Evolutionary conservation across 2,113 vertebrate genomes (phyloP).

Genomic region (Pardalotus punctatus): DNA sequence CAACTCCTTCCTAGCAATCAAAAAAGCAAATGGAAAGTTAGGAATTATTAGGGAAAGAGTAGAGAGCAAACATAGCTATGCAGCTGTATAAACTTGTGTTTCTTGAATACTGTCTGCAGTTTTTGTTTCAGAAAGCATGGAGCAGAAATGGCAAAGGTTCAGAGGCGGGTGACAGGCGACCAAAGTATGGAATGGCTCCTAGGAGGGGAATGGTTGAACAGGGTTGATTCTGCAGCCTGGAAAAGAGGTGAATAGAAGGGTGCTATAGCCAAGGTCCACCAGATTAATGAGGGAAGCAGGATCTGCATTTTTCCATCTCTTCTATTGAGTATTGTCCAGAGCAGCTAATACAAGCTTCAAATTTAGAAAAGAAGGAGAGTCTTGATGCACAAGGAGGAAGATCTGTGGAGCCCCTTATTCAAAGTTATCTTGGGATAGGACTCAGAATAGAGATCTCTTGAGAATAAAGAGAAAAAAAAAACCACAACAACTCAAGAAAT

Average conservation of each 20-base stretch:
- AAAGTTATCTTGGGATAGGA: not conserved
- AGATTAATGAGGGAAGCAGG: not conserved
- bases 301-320: not conserved
- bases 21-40: slow-evolving; percentile 29
- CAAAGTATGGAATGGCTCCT: not conserved
- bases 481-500: not conserved
- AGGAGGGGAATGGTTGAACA: not conserved
- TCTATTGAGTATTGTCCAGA: not conserved
- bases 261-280: not conserved
- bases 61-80: not conserved
- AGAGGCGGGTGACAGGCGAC: not conserved
- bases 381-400: not conserved
- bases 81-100: slow-evolving; percentile 34
- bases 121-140: not conserved
- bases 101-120: not conserved
- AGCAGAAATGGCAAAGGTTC: not conserved
- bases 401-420: not conserved
- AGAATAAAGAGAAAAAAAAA: not conserved
- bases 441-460: not conserved
- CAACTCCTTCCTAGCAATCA: slow-evolving; percentile 24
- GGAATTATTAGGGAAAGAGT: slow-evolving; percentile 9
- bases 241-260: not conserved
- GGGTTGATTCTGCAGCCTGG: not conserved
- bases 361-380: not conserved
- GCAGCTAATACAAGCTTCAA: not conserved